phyloP scores from a whole-genome alignment of 2,113 vertebrate species.

The Rhabdornis inornatus region DNA sequence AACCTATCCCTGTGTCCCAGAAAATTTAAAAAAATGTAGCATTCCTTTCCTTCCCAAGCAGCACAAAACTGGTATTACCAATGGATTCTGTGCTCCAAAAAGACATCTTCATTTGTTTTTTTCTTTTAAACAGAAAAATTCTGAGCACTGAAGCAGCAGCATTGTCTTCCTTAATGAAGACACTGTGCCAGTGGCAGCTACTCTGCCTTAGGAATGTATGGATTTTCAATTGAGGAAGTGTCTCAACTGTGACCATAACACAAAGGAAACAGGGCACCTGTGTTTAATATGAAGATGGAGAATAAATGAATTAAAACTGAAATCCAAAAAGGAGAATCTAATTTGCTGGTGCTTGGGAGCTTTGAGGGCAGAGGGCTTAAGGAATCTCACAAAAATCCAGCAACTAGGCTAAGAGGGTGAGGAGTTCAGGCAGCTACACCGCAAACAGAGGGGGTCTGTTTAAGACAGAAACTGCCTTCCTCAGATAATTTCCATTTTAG shows the following conservation, averaged over 20 bases:
- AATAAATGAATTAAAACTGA: background rate
- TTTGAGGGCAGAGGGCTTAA: background rate
- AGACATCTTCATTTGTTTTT: background rate
- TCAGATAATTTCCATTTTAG: background rate
- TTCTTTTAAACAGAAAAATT: background rate
- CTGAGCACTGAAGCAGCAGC: background rate
- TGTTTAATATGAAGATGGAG: background rate
- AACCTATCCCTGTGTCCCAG: background rate
- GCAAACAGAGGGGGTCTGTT: background rate
- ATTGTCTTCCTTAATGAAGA: background rate
- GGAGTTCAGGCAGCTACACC: background rate
- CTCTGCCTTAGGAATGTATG: background rate
- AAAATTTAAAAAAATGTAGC: background rate
- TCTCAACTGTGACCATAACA: background rate
- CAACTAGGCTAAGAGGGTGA: background rate
- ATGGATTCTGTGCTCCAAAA: background rate
- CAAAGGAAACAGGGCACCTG: background rate
- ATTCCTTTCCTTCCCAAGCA: background rate
- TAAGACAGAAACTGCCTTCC: background rate
- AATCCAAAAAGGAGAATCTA: background rate
- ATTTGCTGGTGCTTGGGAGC: background rate
- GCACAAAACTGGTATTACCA: background rate
- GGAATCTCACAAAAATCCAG: background rate
- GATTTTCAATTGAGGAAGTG: background rate
- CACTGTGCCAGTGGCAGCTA: background rate